Evolutionary conservation across 2,113 vertebrate genomes (phyloP).

Genomic region (Calidris pugnax): DNA sequence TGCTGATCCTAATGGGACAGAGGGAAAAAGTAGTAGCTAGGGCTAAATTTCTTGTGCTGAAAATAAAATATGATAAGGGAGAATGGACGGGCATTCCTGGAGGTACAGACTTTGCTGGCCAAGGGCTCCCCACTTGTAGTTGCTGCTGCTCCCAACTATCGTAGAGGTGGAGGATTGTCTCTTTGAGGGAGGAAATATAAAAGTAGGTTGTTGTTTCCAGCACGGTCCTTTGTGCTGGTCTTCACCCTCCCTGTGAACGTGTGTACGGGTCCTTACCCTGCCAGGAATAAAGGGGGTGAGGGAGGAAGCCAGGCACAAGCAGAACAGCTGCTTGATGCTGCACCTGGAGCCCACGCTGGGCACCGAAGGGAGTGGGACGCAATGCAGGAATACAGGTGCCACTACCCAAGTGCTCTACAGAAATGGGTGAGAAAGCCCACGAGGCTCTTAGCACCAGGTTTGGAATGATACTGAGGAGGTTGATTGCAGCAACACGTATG

Average conservation of each 20-base stretch:
- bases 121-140: not conserved
- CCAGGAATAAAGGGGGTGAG: not conserved
- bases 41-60: not conserved
- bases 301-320: not conserved
- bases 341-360: rapidly evolving
- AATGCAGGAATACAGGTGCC: not conserved
- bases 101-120: not conserved
- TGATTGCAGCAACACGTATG: not conserved
- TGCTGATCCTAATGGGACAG: not conserved
- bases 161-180: not conserved
- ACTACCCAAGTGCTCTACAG: not conserved
- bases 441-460: not conserved
- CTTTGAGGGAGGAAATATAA: not conserved
- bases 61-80: not conserved
- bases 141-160: not conserved
- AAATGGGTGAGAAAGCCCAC: not conserved
- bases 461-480: not conserved
- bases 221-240: not conserved
- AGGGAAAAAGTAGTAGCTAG: not conserved
- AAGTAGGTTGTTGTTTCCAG: conserved; percentile 16
- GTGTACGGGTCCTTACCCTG: not conserved
- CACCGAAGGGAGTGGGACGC: not conserved
- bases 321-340: not conserved
- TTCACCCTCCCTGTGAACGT: rapidly evolving
- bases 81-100: not conserved